phyloP scores from a whole-genome alignment of 2,888 invertebrate species.

The Mesodorylaimus sp. region DNA sequence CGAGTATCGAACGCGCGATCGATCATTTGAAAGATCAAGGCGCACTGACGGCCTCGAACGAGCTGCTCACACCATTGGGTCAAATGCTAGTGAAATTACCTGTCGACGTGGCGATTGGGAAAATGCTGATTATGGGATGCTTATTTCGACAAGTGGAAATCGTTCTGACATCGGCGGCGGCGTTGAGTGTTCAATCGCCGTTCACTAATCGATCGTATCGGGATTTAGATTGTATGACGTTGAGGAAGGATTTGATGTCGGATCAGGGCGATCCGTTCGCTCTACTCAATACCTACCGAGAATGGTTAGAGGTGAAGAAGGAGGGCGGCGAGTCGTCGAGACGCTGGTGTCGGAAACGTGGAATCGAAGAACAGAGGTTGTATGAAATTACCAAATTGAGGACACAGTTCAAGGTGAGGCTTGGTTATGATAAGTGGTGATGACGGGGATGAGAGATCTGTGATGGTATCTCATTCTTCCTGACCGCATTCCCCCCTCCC shows the following conservation, averaged over 20 bases:
- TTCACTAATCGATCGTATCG: slow-evolving; percentile 71
- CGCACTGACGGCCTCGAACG: slow-evolving; percentile 18
- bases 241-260: slow-evolving; percentile 49
- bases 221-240: slow-evolving; percentile 45
- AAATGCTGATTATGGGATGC: slow-evolving; percentile 70
- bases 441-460: no score
- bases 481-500: no score
- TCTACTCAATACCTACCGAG: slow-evolving; percentile 47
- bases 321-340: slow-evolving; percentile 30
- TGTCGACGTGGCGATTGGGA: slow-evolving; percentile 81
- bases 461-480: no score
- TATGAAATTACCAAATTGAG: slow-evolving; percentile 87
- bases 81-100: slow-evolving; percentile 68
- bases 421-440: slow-evolving; percentile 39
- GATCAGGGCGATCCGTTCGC: slow-evolving; percentile 90
- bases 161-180: slow-evolving; percentile 68
- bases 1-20: slow-evolving; percentile 67
- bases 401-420: slow-evolving; percentile 62
- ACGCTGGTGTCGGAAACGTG: slow-evolving; percentile 70
- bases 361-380: slow-evolving; percentile 85
- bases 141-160: slow-evolving; percentile 31
- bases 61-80: slow-evolving; percentile 66
- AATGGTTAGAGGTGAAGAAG: slow-evolving; percentile 30
- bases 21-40: slow-evolving; percentile 64
- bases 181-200: slow-evolving; percentile 76